These are phyloP conservation scores for Paracentrotus lividus DNA, from an alignment of 53 echinoderm and acorn worm species.

Conservation along the genomic window DNA sequence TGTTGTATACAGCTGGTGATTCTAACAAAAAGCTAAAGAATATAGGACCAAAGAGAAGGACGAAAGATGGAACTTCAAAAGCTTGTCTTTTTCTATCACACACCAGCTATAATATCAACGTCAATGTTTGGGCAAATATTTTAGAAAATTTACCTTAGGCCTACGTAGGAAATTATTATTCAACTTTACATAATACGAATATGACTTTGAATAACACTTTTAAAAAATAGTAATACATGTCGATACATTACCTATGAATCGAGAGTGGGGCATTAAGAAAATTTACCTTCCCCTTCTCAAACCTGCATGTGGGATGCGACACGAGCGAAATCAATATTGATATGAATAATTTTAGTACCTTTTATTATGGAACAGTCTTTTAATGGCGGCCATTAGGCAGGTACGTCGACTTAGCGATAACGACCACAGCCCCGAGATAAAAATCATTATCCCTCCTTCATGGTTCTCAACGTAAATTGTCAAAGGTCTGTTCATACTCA, in stretches of 20 bases:
- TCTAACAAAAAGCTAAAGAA: no score
- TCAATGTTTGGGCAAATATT: no score
- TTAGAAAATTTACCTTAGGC: no score
- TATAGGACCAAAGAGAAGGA: no score
- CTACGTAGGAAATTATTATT: no score
- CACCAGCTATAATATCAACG: no score
- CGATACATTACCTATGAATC: background rate
- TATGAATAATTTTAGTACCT: background rate
- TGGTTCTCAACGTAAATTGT: no score
- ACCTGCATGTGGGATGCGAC: background rate
- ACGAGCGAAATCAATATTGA: background rate
- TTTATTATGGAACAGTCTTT: constrained; percentile 11
- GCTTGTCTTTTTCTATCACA: no score
- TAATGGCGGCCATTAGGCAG: background rate
- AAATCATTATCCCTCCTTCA: background rate
- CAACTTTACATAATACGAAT: no score
- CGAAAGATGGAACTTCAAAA: no score
- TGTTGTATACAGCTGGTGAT: no score
- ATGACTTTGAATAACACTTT: no score
- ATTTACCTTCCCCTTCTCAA: background rate
- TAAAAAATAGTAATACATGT: background rate
- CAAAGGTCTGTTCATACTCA: background rate
- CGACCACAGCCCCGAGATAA: background rate
- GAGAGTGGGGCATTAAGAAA: background rate
- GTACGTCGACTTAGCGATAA: background rate